Evolutionary conservation across 2,888 invertebrate genomes (phyloP), one percentile per base, ranked within the genome.

Genomic region (Pseudoips prasinana): DNA sequence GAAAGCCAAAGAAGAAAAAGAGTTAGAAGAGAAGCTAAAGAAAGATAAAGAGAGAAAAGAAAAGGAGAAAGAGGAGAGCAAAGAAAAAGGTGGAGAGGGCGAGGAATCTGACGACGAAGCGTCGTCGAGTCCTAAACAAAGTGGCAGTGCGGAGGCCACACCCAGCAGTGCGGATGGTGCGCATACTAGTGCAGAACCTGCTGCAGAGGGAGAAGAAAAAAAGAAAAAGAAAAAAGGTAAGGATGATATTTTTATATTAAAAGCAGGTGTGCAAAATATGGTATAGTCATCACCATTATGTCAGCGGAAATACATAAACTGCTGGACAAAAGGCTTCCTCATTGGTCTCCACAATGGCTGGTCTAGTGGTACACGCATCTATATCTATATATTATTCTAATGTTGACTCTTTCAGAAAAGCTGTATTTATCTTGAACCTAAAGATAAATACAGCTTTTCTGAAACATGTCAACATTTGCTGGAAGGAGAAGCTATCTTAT

Each of bases 1-100:
- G 40, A 91, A 89, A 51, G 89, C 89, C 36, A 91, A 91, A 54
- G 88, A 90, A 18, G 90, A 91, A 47, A 74, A 87, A 34, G 81
- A 79, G 29, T 57, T 57, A 8, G 60, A 73, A 49, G 71, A 72
- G 41, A 75, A 63, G 25, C 60, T 73, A 48, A 73, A 71, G 40
- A 82, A 73, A 49, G 60, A 68, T 29, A 73, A 72, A 41, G 53
- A 54, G 28, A 78, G 74, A 40, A 80, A 78, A 39, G 89, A 71
- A 29, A 73, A 71, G 40, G 65, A 62, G 48, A 56, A 72, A 27
- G 58, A 65, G 42, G 69, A 74, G 9, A 69, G 53, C 36, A 66
- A 57, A 42, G 77, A 80, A 23, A 64, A 54, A 39, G 61, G 69
- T 56, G 64, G 72, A 45, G 60, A 65, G 24, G 63, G 76, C 8